Evolutionary conservation across 2,888 invertebrate genomes (phyloP).

Genomic region (Bedellia somnulentella): DNA sequence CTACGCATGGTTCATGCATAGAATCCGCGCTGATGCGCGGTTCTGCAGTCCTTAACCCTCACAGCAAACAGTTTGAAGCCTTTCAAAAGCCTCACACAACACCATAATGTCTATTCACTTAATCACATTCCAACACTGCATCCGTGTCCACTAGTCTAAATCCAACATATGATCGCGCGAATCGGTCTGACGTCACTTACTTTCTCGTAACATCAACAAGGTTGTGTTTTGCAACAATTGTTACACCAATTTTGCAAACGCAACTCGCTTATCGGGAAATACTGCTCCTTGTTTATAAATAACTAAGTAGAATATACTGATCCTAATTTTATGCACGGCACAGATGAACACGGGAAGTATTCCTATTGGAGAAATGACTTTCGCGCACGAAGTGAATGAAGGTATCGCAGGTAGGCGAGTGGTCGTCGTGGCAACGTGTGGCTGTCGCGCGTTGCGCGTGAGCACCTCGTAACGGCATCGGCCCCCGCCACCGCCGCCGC

Average conservation of each 20-base stretch:
- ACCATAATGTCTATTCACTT: constrained; percentile 50
- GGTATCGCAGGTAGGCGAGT: no score
- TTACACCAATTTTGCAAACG: no score
- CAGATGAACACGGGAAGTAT: no score
- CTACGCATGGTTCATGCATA: constrained; percentile 63
- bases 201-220: constrained; percentile 49
- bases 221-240: constrained; percentile 29
- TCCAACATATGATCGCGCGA: constrained; percentile 55
- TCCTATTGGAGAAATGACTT: constrained; percentile 56
- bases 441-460: constrained; percentile 26
- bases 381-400: constrained; percentile 61
- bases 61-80: no score
- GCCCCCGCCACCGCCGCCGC: constrained; percentile 16
- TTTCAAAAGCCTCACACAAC: constrained; percentile 44
- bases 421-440: constrained; percentile 39
- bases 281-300: no score
- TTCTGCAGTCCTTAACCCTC: no score
- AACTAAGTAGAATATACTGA: no score
- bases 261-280: constrained; percentile 20
- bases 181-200: constrained; percentile 54
- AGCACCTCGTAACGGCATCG: constrained; percentile 45
- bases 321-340: no score
- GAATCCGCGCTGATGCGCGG: constrained; percentile 35
- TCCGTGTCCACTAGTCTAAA: no score
- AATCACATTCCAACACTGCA: constrained; percentile 59